These are phyloP conservation scores for Zoanthus solanderi DNA, from an alignment of 92 coral and sea anemone genomes.

Conservation along the genomic window DNA sequence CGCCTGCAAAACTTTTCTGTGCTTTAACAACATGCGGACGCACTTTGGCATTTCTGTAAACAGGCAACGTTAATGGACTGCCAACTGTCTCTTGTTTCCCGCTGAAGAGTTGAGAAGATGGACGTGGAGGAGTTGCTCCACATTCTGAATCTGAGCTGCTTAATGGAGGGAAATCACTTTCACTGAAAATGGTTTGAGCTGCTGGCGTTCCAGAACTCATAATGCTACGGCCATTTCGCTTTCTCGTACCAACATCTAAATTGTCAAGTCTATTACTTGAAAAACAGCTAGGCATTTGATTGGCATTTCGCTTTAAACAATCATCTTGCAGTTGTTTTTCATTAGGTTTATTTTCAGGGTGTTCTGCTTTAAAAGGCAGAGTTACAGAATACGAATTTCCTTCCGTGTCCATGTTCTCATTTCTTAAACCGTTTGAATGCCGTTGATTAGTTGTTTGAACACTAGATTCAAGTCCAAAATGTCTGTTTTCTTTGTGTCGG, in stretches of 20 bases:
- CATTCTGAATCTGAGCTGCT: constrained; percentile 88
- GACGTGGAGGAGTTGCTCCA: constrained; percentile 63
- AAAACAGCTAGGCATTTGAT: not conserved
- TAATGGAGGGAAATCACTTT: constrained; percentile 90
- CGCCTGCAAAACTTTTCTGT: constrained; percentile 19
- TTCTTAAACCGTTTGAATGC: not conserved
- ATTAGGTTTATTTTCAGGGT: not conserved
- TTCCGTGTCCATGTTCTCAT: not conserved
- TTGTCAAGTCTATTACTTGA: constrained; percentile 12
- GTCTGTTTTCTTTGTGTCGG: not conserved
- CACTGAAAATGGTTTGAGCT: constrained; percentile 61
- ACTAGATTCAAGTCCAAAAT: not conserved
- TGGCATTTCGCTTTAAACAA: not conserved
- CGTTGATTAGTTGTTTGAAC: not conserved
- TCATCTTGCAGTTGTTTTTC: not conserved
- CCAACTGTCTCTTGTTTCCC: constrained; percentile 5
- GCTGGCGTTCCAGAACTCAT: not conserved
- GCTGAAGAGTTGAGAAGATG: constrained; percentile 8
- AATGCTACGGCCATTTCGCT: constrained; percentile 4
- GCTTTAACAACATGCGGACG: not conserved
- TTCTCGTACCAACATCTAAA: constrained; percentile 6
- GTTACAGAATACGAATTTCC: not conserved
- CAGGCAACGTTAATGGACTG: not conserved
- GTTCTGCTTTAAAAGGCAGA: not conserved
- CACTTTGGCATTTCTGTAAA: not conserved